phyloP scores from a whole-genome alignment of 1,140 invertebrate genomes.

The Bombus vancouverensis region DNA sequence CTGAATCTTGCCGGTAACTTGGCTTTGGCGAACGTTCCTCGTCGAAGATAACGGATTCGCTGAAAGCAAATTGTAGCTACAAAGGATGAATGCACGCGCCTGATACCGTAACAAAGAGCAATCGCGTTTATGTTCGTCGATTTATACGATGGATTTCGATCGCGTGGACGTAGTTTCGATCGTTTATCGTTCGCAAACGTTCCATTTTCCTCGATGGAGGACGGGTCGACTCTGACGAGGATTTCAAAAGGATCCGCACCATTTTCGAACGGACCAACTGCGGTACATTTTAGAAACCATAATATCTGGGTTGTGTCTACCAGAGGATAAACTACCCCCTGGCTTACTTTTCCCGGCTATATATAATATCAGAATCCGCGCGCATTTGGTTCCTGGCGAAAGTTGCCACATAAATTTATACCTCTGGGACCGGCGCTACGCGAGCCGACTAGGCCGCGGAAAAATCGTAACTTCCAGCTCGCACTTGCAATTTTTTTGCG shows the following conservation, averaged over 20 bases:
- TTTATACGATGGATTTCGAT: conserved; percentile 13
- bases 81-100: not conserved
- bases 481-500: conserved; percentile 49
- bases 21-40: not conserved
- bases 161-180: not conserved
- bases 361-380: conserved; percentile 70
- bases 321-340: conserved; percentile 66
- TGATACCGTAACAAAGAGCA: conserved; percentile 1
- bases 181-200: not conserved
- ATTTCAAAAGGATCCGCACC: not conserved
- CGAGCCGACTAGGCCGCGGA: conserved; percentile 30
- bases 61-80: conserved; percentile 4
- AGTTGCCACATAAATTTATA: conserved; percentile 74
- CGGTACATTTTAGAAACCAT: conserved; percentile 31
- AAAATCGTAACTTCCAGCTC: conserved; percentile 66
- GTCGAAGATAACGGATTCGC: not conserved
- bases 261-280: not conserved
- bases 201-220: not conserved
- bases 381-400: conserved; percentile 67
- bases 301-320: conserved; percentile 33
- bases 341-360: conserved; percentile 50
- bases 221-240: not conserved
- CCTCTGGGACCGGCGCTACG: not conserved
- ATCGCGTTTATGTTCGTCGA: not conserved
- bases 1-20: not conserved